phyloP scores from a whole-genome alignment of 2,113 vertebrate species.

The Atlantisia rogersi region DNA sequence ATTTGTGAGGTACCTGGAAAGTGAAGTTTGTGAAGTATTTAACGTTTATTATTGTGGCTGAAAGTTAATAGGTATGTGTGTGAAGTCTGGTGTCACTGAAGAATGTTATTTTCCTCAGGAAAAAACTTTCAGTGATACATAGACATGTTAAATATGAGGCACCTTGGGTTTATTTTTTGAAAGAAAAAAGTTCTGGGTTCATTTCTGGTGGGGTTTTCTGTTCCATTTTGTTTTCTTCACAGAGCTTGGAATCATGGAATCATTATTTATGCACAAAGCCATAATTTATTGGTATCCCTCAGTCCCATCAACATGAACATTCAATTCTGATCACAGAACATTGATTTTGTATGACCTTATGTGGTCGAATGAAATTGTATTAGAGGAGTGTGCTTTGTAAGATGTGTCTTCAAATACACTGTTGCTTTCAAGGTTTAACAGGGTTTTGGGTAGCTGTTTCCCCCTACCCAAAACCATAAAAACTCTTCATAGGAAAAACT shows the following conservation, averaged over 20 bases:
- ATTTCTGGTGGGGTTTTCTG: background rate
- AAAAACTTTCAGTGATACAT: background rate
- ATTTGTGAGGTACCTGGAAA: background rate
- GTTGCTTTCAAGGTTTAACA: background rate
- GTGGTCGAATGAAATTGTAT: background rate
- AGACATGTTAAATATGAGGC: background rate
- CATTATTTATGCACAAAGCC: background rate
- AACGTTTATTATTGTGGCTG: background rate
- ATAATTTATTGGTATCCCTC: background rate
- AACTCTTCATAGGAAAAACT: background rate
- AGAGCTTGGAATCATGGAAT: background rate
- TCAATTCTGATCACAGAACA: background rate
- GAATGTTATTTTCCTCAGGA: background rate
- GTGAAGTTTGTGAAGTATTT: background rate
- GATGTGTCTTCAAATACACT: background rate
- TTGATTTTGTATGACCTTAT: background rate
- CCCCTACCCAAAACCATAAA: background rate
- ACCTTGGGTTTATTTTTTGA: background rate
- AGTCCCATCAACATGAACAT: background rate
- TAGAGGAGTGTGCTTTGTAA: background rate
- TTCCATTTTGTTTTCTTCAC: background rate
- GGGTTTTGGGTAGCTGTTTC: background rate
- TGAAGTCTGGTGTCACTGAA: background rate
- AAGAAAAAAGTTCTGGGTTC: background rate
- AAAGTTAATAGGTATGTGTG: background rate